Conservation (phyloP, 1,140 invertebrate species). For the Drosophila murphyi region DNA sequence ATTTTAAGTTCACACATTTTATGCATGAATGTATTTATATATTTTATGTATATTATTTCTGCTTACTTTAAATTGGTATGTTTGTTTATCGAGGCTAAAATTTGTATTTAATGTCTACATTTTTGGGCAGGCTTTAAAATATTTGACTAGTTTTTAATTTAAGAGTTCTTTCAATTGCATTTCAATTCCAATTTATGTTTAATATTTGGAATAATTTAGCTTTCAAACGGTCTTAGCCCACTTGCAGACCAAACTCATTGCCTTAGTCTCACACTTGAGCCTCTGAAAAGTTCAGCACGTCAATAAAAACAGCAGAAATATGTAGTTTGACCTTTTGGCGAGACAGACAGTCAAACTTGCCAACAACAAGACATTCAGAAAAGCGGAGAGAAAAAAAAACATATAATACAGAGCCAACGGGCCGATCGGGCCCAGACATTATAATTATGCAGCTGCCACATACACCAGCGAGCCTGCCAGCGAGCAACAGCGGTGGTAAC, state of each 20-base stretch:
- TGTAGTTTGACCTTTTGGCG: slow-evolving; percentile 53
- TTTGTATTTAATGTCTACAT: background rate
- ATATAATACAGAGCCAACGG: slow-evolving; percentile 35
- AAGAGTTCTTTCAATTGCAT: slow-evolving; percentile 1
- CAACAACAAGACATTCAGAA: slow-evolving; percentile 39
- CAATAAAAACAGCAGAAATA: slow-evolving; percentile 46
- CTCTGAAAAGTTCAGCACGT: slow-evolving; percentile 46
- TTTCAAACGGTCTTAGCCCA: slow-evolving; percentile 28
- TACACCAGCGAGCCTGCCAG: slow-evolving; percentile 38
- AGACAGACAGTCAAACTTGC: slow-evolving; percentile 35
- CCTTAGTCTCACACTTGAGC: slow-evolving; percentile 35
- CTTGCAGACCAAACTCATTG: slow-evolving; percentile 28
- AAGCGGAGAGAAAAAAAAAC: slow-evolving; percentile 4
- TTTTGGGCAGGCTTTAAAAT: slow-evolving; percentile 4
- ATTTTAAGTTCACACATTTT: slow-evolving; percentile 2
- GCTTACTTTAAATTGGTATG: slow-evolving; percentile 7
- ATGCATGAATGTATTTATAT: slow-evolving; percentile 9
- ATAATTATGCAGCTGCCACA: slow-evolving; percentile 81
- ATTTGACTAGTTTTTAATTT: background rate
- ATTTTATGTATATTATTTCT: background rate
- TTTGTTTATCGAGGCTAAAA: slow-evolving; percentile 5
- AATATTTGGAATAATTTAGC: slow-evolving; percentile 4
- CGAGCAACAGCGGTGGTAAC: background rate
- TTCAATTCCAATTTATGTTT: slow-evolving; percentile 1
- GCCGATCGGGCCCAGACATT: slow-evolving; percentile 68